Evolutionary conservation across 2,113 vertebrate species (phyloP), one percentile per base, ranked within the genome.

Genomic region (Thomomys bottae): DNA sequence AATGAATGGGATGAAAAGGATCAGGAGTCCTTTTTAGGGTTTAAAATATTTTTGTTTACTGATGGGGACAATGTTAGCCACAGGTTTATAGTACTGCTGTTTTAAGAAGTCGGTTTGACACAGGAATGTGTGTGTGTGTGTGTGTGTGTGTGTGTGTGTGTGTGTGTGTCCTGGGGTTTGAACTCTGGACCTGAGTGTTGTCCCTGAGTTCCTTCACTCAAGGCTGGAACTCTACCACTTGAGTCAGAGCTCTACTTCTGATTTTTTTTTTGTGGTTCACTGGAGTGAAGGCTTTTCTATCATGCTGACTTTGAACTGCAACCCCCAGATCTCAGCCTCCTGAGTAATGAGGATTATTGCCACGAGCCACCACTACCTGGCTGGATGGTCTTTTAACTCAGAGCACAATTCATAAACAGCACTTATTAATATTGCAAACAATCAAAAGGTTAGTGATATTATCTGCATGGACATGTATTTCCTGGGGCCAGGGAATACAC

Each of bases 1-100:
- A 81, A 86, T 72, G 64, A 78, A 36, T 90, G 84, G 63, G 63
- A 88, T 64, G 66, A 30, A 72, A 89, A 85, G 80, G 23, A 36
- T 4, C 0, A 4, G 6, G 28, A 49, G 45, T 90, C 85, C 54
- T 57, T 67, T 12, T 93, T 93, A 75, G 59, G 36, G 32, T 64
- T 88, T 36, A 72, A 7, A 15, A 76, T 32, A 66, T 94, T 36
- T 96, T 92, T 57, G 76, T 94, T 94, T 68, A 26, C 63, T 91
- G 45, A 82, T 38, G 24, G 88, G 78, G 38, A n/a, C 30, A 70
- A 36, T 61, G 14, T 24, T 90, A 6, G 26, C 24, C 93, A 80
- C 18, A 66, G 26, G 6, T 86, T 1, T 30, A 88, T 78, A 6
- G 45, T 12, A 77, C 76, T 95, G 80, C 3, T 40, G 23, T 68